Conservation (phyloP, 2,113 vertebrate genomes). For the Ciconia maguari region DNA sequence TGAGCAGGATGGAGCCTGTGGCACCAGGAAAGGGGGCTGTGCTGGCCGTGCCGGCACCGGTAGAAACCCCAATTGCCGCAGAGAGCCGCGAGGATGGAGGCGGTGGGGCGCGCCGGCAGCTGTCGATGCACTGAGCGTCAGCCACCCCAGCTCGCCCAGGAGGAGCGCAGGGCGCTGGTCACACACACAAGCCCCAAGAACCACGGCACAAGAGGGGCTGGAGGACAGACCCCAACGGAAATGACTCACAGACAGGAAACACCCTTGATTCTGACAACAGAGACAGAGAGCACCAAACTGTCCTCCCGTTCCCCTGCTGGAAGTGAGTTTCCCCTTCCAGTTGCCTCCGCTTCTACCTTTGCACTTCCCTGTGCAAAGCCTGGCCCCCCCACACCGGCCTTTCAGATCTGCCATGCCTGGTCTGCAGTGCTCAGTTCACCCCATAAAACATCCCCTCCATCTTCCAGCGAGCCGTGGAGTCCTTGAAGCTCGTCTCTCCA, state of each 20-base stretch:
- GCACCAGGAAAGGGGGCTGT: background rate
- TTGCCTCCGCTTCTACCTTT: background rate
- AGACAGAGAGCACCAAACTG: background rate
- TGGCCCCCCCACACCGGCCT: background rate
- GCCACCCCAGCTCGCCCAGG: background rate
- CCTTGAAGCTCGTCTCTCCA: background rate
- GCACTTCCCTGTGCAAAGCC: background rate
- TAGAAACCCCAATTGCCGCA: accelerated
- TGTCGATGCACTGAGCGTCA: background rate
- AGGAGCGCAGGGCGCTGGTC: background rate
- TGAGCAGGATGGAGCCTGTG: background rate
- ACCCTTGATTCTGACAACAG: background rate
- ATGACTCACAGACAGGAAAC: background rate
- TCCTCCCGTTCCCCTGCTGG: background rate
- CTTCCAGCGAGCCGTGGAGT: background rate
- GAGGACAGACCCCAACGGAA: background rate
- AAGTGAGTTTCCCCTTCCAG: background rate
- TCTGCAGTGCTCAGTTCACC: background rate
- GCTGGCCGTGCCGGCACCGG: background rate
- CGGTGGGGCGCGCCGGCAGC: background rate
- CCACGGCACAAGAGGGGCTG: background rate
- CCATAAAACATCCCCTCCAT: background rate
- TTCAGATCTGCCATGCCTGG: background rate
- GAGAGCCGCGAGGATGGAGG: background rate
- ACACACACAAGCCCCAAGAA: background rate